Evolutionary conservation across 2,888 invertebrate genomes (phyloP).

Genomic region (Sinopyrophorus schimmeli): DNA sequence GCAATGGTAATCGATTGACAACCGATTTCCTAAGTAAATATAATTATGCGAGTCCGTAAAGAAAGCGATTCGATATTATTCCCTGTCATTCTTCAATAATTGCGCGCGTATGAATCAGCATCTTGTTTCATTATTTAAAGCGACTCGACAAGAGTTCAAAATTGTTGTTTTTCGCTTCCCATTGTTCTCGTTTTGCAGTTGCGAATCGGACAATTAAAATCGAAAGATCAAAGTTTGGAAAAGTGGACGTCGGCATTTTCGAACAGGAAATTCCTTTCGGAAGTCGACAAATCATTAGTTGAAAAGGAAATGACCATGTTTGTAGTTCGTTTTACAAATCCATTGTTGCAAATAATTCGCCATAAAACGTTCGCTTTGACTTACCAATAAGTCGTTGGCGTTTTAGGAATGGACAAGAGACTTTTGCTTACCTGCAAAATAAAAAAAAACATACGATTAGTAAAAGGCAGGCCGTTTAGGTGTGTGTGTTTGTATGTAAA

Average conservation of each 20-base stretch:
- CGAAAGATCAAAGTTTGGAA: neutral
- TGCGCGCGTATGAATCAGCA: conserved; percentile 13
- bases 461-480: no score
- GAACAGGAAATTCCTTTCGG: conserved; percentile 24
- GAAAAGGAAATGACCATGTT: conserved; percentile 22
- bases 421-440: conserved; percentile 7
- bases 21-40: conserved; percentile 10
- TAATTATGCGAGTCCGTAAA: conserved; percentile 10
- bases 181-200: conserved; percentile 8
- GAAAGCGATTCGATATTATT: conserved; percentile 10
- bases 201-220: neutral
- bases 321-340: conserved; percentile 1
- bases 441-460: neutral
- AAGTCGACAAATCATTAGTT: conserved; percentile 21
- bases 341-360: neutral
- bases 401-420: no score
- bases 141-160: neutral
- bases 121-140: conserved; percentile 1
- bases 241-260: conserved; percentile 13
- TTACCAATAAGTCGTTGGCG: neutral
- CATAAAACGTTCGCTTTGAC: neutral
- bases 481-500: no score
- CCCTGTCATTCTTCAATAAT: conserved; percentile 14
- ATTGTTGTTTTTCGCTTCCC: neutral
- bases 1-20: conserved; percentile 9